phyloP scores from a whole-genome alignment of 1,140 invertebrate species.

The Psix sp. region DNA sequence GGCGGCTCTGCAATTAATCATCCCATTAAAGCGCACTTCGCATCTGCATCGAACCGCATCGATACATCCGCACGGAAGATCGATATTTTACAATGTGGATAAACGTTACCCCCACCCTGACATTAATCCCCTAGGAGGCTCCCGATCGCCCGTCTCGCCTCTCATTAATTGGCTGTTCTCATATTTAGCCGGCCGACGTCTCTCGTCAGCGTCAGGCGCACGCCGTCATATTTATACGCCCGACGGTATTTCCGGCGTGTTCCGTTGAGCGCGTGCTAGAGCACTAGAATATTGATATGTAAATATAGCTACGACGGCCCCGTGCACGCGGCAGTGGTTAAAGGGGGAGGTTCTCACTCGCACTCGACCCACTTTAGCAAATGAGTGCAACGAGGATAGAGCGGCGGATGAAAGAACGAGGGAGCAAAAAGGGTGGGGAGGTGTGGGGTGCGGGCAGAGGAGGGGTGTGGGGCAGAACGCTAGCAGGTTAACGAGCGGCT shows the following conservation, averaged over 20 bases:
- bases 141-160: constrained; percentile 32
- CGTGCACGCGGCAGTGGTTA: constrained; percentile 64
- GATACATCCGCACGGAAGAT: constrained; percentile 22
- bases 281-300: constrained; percentile 75
- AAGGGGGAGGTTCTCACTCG: constrained; percentile 49
- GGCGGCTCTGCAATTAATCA: constrained; percentile 18
- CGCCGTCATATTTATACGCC: constrained; percentile 48
- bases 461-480: constrained; percentile 52
- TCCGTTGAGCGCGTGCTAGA: constrained; percentile 50
- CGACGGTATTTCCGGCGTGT: constrained; percentile 50
- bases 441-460: constrained; percentile 38
- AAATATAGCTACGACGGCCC: constrained; percentile 68
- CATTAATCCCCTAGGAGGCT: constrained; percentile 9
- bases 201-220: constrained; percentile 53
- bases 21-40: constrained; percentile 11
- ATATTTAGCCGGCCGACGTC: constrained; percentile 43
- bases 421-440: constrained; percentile 31
- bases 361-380: constrained; percentile 12
- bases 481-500: constrained; percentile 59
- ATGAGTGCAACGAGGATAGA: constrained; percentile 19
- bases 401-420: constrained; percentile 37
- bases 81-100: constrained; percentile 13
- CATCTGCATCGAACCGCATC: constrained; percentile 19
- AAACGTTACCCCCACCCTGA: constrained; percentile 11
- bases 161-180: constrained; percentile 57